Base-by-base conservation (phyloP, 1,140 invertebrate genomes). In the Formica exsecta region DNA sequence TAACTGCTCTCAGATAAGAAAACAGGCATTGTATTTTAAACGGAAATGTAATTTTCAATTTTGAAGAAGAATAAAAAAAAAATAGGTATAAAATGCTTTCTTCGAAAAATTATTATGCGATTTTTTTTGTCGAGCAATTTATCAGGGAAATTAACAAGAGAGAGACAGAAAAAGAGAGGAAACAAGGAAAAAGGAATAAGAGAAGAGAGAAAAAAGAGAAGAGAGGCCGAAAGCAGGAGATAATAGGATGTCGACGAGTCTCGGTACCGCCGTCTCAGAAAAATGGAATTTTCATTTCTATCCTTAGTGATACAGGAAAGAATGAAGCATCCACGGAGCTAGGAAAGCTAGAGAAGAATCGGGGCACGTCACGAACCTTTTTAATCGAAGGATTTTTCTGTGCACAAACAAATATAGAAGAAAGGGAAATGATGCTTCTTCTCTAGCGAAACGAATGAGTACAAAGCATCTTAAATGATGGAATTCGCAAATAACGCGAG, bases 221-320 rank as follows among this genome's bases (percentile, higher is more conserved):
- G 36, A 41, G 19, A 85, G 25, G 19, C 16, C 29, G 36, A 81
- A 61, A 73, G 68, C 66, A 71, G 36, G 66, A 61, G 48, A 83
- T 71, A 73, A 74, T 41, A 61, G 51, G 57, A 74, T 32, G 36
- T 74, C 68, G 25, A 5, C 22, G 54, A 41, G 38, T 74, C 68
- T 61, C 54, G 57, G 71, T 36, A 73, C 38, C 13, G 36, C 22
- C 25, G 38, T n/a, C 54, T 73, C 32, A 38, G 79, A 83, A 83
- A 83, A 83, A 83, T 83, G 79, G 79, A 83, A 83, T 83, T 74
- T 41, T 74, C 68, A 74, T 83, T 83, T 74, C 79, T 74, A 70
- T 74, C 25, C 54, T 61, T 51, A n/a, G 54, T 73, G 66, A 73
- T 81, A 74, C 54, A 57, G 25, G 38, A 73, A 73, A 74, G 79